These are phyloP conservation scores for Dallia pectoralis DNA, from an alignment of 2,797 vertebrate genomes.

Conservation along the genomic window DNA sequence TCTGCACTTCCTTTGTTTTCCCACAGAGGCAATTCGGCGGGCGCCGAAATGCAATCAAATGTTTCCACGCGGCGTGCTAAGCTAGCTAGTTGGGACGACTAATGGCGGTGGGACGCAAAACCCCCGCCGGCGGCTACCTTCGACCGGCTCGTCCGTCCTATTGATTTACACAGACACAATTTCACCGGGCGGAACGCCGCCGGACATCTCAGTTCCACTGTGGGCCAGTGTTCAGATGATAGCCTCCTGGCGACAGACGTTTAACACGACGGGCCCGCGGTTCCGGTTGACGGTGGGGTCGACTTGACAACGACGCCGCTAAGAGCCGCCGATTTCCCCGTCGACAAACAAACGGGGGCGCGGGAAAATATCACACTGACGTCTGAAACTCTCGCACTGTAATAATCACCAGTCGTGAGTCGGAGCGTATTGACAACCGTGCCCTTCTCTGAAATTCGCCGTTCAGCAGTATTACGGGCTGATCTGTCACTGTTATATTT, in stretches of 20 bases:
- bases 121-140: not conserved
- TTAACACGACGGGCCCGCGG: not conserved
- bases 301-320: not conserved
- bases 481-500: constrained; percentile 2
- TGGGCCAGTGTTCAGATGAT: not conserved
- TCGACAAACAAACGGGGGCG: constrained; percentile 1
- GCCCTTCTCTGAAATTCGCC: not conserved
- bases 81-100: not conserved
- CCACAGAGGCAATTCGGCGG: constrained; percentile 34
- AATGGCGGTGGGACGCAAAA: not conserved
- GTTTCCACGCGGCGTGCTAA: not conserved
- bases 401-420: constrained; percentile 2
- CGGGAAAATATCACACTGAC: not conserved
- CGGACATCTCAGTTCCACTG: not conserved
- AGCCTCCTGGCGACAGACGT: not conserved
- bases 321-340: constrained; percentile 2
- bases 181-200: not conserved
- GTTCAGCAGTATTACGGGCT: not conserved
- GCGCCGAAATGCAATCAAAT: not conserved
- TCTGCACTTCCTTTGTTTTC: constrained; percentile 41
- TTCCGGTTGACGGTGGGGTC: not conserved
- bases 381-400: not conserved
- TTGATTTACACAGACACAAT: constrained; percentile 1
- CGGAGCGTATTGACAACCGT: not conserved
- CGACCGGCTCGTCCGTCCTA: not conserved